Evolutionary conservation across 2,113 vertebrate species (phyloP).

Genomic region (Coracopsis vasa): DNA sequence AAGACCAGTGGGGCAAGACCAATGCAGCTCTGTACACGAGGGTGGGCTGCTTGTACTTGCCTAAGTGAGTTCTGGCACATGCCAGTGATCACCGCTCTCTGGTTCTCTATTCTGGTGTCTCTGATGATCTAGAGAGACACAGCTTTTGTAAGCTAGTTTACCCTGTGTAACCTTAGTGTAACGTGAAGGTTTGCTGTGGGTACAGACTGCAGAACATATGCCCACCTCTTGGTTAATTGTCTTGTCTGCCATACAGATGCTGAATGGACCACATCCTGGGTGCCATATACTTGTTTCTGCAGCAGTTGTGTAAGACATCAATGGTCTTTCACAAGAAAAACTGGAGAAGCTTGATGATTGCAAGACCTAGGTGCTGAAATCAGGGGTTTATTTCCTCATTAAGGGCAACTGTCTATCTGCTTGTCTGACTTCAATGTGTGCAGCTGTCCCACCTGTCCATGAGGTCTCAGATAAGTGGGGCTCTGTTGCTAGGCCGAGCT

Average conservation of each 20-base stretch:
- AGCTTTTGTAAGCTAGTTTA: background rate
- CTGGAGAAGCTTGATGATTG: background rate
- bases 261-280: background rate
- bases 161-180: background rate
- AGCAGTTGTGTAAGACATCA: background rate
- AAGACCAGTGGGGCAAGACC: background rate
- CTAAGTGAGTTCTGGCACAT: background rate
- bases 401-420: background rate
- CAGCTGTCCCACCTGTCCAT: background rate
- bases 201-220: background rate
- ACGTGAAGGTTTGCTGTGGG: background rate
- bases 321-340: background rate
- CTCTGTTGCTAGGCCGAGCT: background rate
- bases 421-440: too few species aligned
- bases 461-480: too few species aligned
- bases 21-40: background rate
- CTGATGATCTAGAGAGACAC: background rate
- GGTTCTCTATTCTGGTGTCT: background rate
- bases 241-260: too few species aligned
- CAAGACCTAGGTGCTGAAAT: background rate
- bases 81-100: background rate
- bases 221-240: background rate
- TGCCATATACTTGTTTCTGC: background rate
- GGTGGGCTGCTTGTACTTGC: background rate
- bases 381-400: background rate